Conservation (phyloP, 2,797 vertebrate genomes). For the Hapalemur alaotrensis region DNA sequence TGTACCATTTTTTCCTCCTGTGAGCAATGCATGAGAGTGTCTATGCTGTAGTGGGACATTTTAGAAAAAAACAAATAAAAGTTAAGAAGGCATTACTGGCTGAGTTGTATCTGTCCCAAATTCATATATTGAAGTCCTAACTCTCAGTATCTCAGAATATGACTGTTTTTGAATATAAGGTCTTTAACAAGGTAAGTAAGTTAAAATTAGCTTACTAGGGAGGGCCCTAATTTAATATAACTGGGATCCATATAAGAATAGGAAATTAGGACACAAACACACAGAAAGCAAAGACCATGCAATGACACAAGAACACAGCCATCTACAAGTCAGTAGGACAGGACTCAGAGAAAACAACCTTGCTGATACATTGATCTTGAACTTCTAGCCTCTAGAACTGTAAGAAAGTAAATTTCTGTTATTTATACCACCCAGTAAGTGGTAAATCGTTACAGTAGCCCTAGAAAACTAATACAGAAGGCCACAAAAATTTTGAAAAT, state of each 20-base stretch:
- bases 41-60: not conserved
- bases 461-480: not conserved
- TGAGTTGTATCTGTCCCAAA: not conserved
- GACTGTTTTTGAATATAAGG: not conserved
- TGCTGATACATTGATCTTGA: not conserved
- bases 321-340: not conserved
- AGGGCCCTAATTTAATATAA: not conserved
- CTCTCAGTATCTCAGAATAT: not conserved
- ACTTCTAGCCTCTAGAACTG: not conserved
- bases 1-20: not conserved
- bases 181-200: not conserved
- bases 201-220: not conserved
- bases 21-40: not conserved
- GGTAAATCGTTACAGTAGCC: not conserved
- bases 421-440: not conserved
- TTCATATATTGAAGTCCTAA: not conserved
- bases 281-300: not conserved
- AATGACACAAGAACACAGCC: not conserved
- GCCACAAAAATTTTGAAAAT: not conserved
- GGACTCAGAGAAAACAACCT: not conserved
- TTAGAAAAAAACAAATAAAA: not conserved
- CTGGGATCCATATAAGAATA: not conserved
- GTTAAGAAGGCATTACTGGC: not conserved
- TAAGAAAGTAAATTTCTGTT: not conserved
- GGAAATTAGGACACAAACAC: not conserved